phyloP scores from a whole-genome alignment of 2,888 invertebrate genomes.

The Seladonia tumulorum region DNA sequence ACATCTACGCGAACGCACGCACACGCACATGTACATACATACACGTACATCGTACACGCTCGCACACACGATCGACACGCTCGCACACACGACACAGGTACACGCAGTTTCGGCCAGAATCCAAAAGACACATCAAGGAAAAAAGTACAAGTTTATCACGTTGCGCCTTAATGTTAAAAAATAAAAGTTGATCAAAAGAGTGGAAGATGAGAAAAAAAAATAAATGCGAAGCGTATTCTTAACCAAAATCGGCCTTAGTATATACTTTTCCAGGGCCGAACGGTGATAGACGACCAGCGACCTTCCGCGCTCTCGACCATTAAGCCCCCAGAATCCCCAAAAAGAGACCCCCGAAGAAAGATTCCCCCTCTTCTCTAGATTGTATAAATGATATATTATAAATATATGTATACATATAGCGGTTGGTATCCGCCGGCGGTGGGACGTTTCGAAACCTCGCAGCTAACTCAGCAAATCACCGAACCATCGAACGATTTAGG shows the following conservation, averaged over 20 bases:
- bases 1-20: not conserved
- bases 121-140: constrained; percentile 84
- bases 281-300: constrained; percentile 71
- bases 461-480: constrained; percentile 73
- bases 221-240: constrained; percentile 81
- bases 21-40: constrained; percentile 45
- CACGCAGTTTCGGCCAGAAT: constrained; percentile 83
- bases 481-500: constrained; percentile 68
- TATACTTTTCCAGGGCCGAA: constrained; percentile 80
- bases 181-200: constrained; percentile 83
- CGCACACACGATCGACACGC: constrained; percentile 42
- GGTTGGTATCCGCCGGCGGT: constrained; percentile 69
- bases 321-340: constrained; percentile 15
- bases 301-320: constrained; percentile 53
- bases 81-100: constrained; percentile 59
- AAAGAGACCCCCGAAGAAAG: constrained; percentile 31
- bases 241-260: constrained; percentile 84
- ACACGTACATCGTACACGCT: not conserved
- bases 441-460: constrained; percentile 75
- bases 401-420: constrained; percentile 67
- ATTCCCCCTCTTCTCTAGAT: constrained; percentile 40
- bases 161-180: constrained; percentile 84
- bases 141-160: constrained; percentile 84
- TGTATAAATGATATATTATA: constrained; percentile 70
- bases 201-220: constrained; percentile 65